Evolutionary conservation across 2,113 vertebrate genomes (phyloP).

Genomic region (Oncorhynchus nerka): DNA sequence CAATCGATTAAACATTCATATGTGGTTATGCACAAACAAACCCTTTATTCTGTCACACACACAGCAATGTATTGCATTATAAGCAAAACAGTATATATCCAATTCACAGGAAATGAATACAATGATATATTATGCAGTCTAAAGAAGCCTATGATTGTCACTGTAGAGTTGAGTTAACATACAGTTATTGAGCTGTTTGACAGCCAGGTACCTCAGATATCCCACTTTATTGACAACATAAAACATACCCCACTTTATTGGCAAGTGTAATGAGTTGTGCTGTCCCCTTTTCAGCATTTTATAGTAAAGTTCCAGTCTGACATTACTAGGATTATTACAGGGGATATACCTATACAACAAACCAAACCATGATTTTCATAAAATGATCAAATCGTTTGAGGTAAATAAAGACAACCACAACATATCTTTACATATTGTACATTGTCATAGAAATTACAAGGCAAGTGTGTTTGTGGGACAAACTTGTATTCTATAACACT

Average conservation of each 20-base stretch:
- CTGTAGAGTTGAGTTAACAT: conserved; percentile 51
- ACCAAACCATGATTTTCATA: not conserved
- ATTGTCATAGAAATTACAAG: conserved; percentile 21
- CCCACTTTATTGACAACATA: conserved; percentile 29
- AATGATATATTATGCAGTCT: conserved; percentile 18
- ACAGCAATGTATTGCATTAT: conserved; percentile 18
- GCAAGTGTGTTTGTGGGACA: conserved; percentile 35
- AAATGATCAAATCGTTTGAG: conserved; percentile 1
- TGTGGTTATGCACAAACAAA: conserved; percentile 39
- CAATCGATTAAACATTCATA: conserved; percentile 57
- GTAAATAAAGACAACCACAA: conserved; percentile 13
- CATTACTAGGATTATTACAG: not conserved
- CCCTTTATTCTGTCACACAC: not conserved
- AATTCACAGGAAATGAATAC: conserved; percentile 49
- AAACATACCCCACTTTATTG: conserved; percentile 16
- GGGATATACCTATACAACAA: conserved; percentile 7
- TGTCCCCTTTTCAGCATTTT: conserved; percentile 23
- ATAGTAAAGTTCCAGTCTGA: not conserved
- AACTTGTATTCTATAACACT: conserved; percentile 11
- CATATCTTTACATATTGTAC: not conserved
- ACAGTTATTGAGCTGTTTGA: conserved; percentile 63
- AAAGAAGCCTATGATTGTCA: conserved; percentile 66
- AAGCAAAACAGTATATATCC: conserved; percentile 36
- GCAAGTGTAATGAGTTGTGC: conserved; percentile 32
- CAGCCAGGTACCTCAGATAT: conserved; percentile 44